Percentiles rank a stretch among this genome's conserved stretches.
Evolutionary conservation across 53 echinoderm and acorn worm genomes (phyloP).

Genomic region (Luidia sarsii): DNA sequence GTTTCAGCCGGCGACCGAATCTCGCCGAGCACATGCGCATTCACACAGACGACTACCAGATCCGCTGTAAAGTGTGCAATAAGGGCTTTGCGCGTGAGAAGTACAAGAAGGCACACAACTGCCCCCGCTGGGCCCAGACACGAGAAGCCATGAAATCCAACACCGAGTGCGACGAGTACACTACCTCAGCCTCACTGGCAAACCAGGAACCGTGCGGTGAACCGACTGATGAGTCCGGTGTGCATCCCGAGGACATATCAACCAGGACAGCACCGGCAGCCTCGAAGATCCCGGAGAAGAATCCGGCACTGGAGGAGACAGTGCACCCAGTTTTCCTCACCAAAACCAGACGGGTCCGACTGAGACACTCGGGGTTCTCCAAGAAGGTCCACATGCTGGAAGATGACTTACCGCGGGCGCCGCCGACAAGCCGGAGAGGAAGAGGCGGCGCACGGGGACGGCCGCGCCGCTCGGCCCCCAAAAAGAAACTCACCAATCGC

Average conservation of each 20-base stretch:
- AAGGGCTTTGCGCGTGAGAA: conserved; percentile 90
- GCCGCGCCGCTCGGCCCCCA: conserved; percentile 12
- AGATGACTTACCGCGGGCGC: not conserved
- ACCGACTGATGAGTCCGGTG: not conserved
- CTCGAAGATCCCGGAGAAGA: not conserved
- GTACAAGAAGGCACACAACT: conserved; percentile 77
- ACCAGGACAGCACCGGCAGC: not conserved
- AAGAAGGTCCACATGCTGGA: conserved; percentile 62
- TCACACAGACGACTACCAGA: conserved; percentile 83
- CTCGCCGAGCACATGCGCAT: conserved; percentile 81
- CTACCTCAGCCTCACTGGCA: not conserved
- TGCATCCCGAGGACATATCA: not conserved
- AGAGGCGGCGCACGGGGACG: conserved; percentile 30
- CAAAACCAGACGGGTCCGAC: conserved; percentile 82
- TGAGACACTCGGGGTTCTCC: conserved; percentile 68
- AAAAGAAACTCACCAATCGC: conserved; percentile 40
- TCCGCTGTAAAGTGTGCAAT: conserved; percentile 82
- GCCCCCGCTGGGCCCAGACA: conserved; percentile 42
- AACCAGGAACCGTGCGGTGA: not conserved
- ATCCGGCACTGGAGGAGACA: not conserved
- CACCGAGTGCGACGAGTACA: conserved; percentile 3
- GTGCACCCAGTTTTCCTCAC: conserved; percentile 62
- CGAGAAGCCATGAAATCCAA: conserved; percentile 49
- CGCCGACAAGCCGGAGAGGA: conserved; percentile 23
- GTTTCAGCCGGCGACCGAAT: conserved; percentile 78